Evolutionary conservation across 2,888 invertebrate species (phyloP), one percentile per base, ranked within the genome.

Genomic region (Aproaerema taeniolella): DNA sequence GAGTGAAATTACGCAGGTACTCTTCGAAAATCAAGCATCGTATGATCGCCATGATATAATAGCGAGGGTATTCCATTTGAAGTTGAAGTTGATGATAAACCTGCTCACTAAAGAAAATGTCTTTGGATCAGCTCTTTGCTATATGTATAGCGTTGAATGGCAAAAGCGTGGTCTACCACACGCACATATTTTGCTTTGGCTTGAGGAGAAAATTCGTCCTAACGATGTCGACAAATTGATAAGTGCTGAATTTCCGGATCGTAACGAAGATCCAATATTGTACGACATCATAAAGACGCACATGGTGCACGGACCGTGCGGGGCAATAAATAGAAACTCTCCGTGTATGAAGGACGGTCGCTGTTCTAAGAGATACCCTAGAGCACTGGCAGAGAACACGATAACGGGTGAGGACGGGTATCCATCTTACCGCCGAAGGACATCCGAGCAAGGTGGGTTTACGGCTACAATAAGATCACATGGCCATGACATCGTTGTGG

Each of bases 271-370:
- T 8, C 20, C 20, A 20, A 8, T 20, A 6, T 8, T 20, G 4
- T 20, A 20, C 8, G 20, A 20, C 20, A 6, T 8, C 8, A 8
- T 20, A 8, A 8, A 6, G 8, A 20, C 5, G 8, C 20, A 20
- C 20, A 20, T 20, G 25, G 5, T 25, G 25, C 29, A 29, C 11
- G 29, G 29, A 10, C 29, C 29, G 8, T 29, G 29, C 13, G 29
- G 29, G 3, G 5, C 16, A 39, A 42, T 24, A 40, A 52, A 53
- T 39, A 38, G 31, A 10, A 33, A 34, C 28, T 49, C 48, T 17
- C 48, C 49, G 15, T 50, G 50, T 36, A 53, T 52, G 50, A 39
- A 47, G 38, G 33, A 49, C 24, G 17, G 34, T 7, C 48, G 43
- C 33, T 50, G 50, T 28, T 42, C 49, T 9, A 53, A 56, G 50